Base-by-base conservation (phyloP, 2,113 vertebrate genomes). In the Hipposideros armiger region DNA sequence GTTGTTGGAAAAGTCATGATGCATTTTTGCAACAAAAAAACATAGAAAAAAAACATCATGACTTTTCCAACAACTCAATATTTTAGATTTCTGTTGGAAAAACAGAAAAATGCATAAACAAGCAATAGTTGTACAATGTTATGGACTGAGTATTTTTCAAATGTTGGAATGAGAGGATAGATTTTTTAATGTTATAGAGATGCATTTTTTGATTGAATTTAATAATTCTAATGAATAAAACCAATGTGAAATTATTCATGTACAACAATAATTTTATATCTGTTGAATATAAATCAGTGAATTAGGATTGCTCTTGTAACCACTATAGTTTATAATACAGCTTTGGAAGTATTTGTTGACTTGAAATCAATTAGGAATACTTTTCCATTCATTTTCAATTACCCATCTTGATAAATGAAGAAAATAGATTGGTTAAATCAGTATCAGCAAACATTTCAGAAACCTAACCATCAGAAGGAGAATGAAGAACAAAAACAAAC, bases 361-460 rank as follows among this genome's bases (percentile, higher is more conserved):
- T 47, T 90, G 28, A 52, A 58, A 87, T 62, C 92, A n/a, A 93
- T 47, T 89, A 62, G 36, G 82, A 93, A 90, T 80, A 60, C 2
- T 92, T 87, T 95, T 91, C 22, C 30, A 85, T 91, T 87, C 19
- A 87, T 40, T 96, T 96, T 90, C 17, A 96, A 89, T 81, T 85
- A 85, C 7, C 0, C 76, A 36, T 26, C 8, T 17, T 62, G 56
- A 90, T 64, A 93, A 67, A 72, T 9, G 26, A 80, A 69, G 24
- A 89, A n/a, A 94, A 80, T 60, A 76, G 56, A 92, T 20, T 80
- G 19, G 6, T 3, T 91, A 87, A 90, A 67, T 88, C 32, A 88
- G 3, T 4, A 81, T 58, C 54, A 95, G n/a, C 7, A 89, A 90
- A 84, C 3, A 93, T 90, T 88, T 3, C 4, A 89, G 36, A 83